Evolutionary conservation across 1,140 invertebrate genomes (phyloP).

Genomic region (Pseudomyrmex sp.): DNA sequence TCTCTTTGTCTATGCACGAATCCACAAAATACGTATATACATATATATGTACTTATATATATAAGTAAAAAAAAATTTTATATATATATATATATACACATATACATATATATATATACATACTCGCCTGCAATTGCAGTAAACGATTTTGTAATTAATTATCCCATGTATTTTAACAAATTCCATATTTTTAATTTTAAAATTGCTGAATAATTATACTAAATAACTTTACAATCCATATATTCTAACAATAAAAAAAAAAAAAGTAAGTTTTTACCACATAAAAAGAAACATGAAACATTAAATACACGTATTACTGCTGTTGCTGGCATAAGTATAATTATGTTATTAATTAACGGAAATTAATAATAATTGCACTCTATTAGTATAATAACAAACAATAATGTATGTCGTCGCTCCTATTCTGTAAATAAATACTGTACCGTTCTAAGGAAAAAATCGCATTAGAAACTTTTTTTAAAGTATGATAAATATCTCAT

Average conservation of each 20-base stretch:
- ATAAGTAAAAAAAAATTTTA: no score
- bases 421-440: constrained; percentile 81
- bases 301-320: constrained; percentile 40
- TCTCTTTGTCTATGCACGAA: constrained; percentile 62
- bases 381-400: constrained; percentile 77
- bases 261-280: not conserved
- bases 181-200: no score
- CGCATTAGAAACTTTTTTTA: constrained; percentile 48
- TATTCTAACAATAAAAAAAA: no score
- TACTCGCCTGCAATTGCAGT: constrained; percentile 62
- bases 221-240: no score
- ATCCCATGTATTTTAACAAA: not conserved
- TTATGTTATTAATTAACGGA: constrained; percentile 75
- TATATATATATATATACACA: constrained; percentile 67
- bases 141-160: constrained; percentile 41
- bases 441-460: constrained; percentile 72
- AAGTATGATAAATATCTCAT: not conserved
- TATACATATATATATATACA: constrained; percentile 67
- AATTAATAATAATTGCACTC: constrained; percentile 79
- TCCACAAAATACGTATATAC: constrained; percentile 70
- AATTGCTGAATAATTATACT: no score
- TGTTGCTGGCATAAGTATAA: constrained; percentile 66
- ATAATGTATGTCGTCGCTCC: constrained; percentile 82
- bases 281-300: not conserved
- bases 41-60: constrained; percentile 41